Evolutionary conservation across 2,888 invertebrate genomes (phyloP).

Genomic region (Caenorhabditis zanzibari): DNA sequence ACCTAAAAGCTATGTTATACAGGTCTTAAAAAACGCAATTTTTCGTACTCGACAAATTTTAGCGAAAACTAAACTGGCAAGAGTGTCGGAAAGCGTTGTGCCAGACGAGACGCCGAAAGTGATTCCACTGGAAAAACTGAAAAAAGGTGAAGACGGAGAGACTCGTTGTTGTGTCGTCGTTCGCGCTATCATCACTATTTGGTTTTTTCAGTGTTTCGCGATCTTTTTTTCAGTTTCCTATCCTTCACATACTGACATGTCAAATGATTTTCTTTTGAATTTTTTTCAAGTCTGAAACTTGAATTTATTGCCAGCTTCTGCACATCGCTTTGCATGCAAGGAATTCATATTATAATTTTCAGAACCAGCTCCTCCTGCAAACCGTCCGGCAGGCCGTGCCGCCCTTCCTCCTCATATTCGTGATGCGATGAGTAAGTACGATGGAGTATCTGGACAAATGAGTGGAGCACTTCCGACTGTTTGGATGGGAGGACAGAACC

Average conservation of each 20-base stretch:
- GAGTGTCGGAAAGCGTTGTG: conserved; percentile 56
- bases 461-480: conserved; percentile 95
- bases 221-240: conserved; percentile 18
- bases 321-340: conserved; percentile 21
- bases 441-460: conserved; percentile 84
- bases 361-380: conserved; percentile 52
- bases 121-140: conserved; percentile 74
- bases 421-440: conserved; percentile 84
- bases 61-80: conserved; percentile 62
- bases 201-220: conserved; percentile 12
- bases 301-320: conserved; percentile 25
- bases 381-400: conserved; percentile 67
- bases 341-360: not conserved
- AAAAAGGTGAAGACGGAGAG: conserved; percentile 62
- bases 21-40: too few species aligned
- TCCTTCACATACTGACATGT: not conserved
- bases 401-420: conserved; percentile 82
- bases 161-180: conserved; percentile 45
- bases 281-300: not conserved
- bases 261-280: not conserved
- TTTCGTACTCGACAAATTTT: too few species aligned
- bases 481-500: conserved; percentile 98
- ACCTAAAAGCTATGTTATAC: too few species aligned
- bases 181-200: conserved; percentile 24
- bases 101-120: conserved; percentile 47